These are phyloP conservation scores for Chondrosia reniformis DNA, from an alignment of 37 sponge, comb jelly and placozoan genomes.

Conservation along the genomic window DNA sequence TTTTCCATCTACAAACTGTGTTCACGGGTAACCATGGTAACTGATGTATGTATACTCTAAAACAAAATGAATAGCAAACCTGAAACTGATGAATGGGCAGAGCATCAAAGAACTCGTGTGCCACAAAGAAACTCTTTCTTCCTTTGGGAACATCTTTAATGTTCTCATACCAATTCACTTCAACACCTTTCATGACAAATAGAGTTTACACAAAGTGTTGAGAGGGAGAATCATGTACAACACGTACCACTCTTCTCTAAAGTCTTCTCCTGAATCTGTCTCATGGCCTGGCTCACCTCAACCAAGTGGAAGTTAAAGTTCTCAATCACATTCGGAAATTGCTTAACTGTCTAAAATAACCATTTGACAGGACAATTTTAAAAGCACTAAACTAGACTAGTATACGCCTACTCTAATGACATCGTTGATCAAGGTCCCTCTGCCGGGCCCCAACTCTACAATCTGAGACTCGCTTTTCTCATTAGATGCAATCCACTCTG, in stretches of 20 bases:
- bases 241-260: slow-evolving; percentile 4
- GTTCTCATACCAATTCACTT: slow-evolving; percentile 61
- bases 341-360: slow-evolving; percentile 41
- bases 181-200: background rate
- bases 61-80: slow-evolving; percentile 31
- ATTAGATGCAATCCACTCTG: slow-evolving; percentile 76
- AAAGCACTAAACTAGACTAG: background rate
- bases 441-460: slow-evolving; percentile 96
- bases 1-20: slow-evolving; percentile 37
- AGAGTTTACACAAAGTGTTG: background rate
- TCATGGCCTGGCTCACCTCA: slow-evolving; percentile 75
- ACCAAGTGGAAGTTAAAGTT: slow-evolving; percentile 64
- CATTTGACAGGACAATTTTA: background rate
- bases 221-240: background rate
- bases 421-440: slow-evolving; percentile 87
- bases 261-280: slow-evolving; percentile 47
- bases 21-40: background rate
- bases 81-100: slow-evolving; percentile 94
- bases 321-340: slow-evolving; percentile 20
- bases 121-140: slow-evolving; percentile 62
- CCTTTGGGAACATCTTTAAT: slow-evolving; percentile 68
- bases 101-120: slow-evolving; percentile 99
- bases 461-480: slow-evolving; percentile 45
- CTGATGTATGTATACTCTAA: background rate
- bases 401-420: slow-evolving; percentile 67